Base-by-base conservation (phyloP, 2,113 vertebrate species). In the Macaca nemestrina region DNA sequence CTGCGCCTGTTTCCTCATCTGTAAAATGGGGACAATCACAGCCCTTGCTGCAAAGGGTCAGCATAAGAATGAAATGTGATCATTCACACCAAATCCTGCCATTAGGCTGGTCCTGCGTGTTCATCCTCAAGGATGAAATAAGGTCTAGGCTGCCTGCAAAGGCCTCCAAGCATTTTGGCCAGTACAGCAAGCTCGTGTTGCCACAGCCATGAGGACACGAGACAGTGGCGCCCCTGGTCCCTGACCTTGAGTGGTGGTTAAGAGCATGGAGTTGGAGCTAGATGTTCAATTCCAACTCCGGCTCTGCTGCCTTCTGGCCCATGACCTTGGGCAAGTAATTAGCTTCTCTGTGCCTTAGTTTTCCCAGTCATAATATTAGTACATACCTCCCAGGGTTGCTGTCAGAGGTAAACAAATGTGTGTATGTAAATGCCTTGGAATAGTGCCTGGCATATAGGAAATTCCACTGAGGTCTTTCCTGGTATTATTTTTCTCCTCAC, bases 351-450 rank as follows among this genome's bases (percentile, higher is more conserved):
- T 13, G 13, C 45, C 79, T 70, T 14, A 9, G 35, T 52, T 81
- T 91, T 55, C 38, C 80, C 67, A 76, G 13, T 67, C 38, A 25
- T 57, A 48, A 45, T 52, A 38, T 57, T 3, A 48, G 40, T 17
- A 25, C 12, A 43, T 5, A 35, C 38, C 61, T 8, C n/a, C 10
- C 18, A 14, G 6, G 32, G 25, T 4, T 38, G 43, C 2, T 50
- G 45, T 75, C 76, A 43, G 64, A 68, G 55, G 16, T 14, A 61
- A 93, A 45, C 3, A 23, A 50, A 70, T 50, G 17, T 27, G 5
- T 8, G 0, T 3, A 7, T 0, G 1, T 43, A 12, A 59, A 3
- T 27, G 30, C 22, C 40, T 43, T 55, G 68, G 76, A 22, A n/a
- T 0, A 13, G 38, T 2, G 40, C 40, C 45, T 8, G 38, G n/a